A percentile compares a stretch with the other conserved stretches of the same genome.
Evolutionary conservation across 2,797 vertebrate species (phyloP).

Genomic region (Selene dorsalis): DNA sequence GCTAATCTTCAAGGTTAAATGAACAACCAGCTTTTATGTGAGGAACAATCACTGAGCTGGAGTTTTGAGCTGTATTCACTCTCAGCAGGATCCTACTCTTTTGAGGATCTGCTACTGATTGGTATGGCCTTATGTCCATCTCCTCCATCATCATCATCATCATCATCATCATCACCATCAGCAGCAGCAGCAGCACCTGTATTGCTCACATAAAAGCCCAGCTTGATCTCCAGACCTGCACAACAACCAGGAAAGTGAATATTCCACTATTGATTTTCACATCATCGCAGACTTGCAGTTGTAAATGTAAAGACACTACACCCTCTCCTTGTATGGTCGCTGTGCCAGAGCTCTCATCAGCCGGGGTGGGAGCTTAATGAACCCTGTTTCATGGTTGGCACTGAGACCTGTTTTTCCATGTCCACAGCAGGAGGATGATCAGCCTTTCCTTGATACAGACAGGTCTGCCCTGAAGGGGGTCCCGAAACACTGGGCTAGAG

Average conservation of each 20-base stretch:
- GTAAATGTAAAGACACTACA: conserved; percentile 66
- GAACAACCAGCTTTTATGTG: conserved; percentile 61
- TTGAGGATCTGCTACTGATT: conserved; percentile 63
- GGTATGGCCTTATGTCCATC: conserved; percentile 61
- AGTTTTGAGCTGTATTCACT: conserved; percentile 39
- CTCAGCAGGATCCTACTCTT: conserved; percentile 70
- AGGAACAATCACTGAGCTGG: conserved; percentile 54
- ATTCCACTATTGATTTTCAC: conserved; percentile 78
- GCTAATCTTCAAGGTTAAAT: conserved; percentile 74
- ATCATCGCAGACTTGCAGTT: conserved; percentile 60
- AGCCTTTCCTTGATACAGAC: conserved; percentile 71
- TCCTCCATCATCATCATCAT: conserved; percentile 48
- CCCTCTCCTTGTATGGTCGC: conserved; percentile 58
- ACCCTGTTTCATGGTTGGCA: conserved; percentile 72
- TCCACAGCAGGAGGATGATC: conserved; percentile 81
- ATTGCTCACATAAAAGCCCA: conserved; percentile 70
- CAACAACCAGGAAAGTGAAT: conserved; percentile 64
- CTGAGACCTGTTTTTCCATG: conserved; percentile 76
- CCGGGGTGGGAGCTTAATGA: conserved; percentile 76
- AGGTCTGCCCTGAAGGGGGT: conserved; percentile 78
- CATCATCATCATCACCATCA: conserved; percentile 53
- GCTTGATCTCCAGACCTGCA: conserved; percentile 60
- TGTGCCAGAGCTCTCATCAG: conserved; percentile 77
- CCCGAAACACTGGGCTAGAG: conserved; percentile 61
- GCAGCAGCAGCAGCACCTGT: conserved; percentile 42